Evolutionary conservation across 2,797 vertebrate species (phyloP).

Genomic region (Pipistrellus pygmaeus): DNA sequence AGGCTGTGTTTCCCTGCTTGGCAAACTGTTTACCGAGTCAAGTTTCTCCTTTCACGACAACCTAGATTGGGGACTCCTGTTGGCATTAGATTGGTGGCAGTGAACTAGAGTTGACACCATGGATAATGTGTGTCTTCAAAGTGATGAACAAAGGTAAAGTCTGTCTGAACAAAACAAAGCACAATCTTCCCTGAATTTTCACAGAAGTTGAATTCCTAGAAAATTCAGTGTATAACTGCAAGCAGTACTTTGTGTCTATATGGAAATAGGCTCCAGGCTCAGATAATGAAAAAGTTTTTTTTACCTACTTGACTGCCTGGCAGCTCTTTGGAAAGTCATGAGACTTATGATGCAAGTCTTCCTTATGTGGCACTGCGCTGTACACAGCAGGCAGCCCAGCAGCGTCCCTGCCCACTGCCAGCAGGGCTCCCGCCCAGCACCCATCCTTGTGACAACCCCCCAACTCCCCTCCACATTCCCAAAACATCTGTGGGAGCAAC

Average conservation of each 20-base stretch:
- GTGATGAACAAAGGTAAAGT: not conserved
- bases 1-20: not conserved
- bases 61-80: not conserved
- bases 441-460: not conserved
- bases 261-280: not conserved
- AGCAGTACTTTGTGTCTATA: not conserved
- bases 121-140: not conserved
- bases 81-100: not conserved
- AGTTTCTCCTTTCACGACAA: not conserved
- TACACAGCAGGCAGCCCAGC: not conserved
- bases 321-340: not conserved
- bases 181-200: not conserved
- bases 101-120: not conserved
- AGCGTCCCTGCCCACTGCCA: too few relatives aligned
- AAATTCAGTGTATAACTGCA: not conserved
- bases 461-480: not conserved
- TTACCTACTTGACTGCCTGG: not conserved
- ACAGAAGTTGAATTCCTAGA: conserved; percentile 12
- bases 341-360: not conserved
- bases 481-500: not conserved
- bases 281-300: not conserved
- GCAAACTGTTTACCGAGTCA: not conserved
- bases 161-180: not conserved
- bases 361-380: not conserved
- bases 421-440: too few relatives aligned